Evolutionary conservation across 2,797 vertebrate species (phyloP).

Genomic region (Tauraco hartlaubi): DNA sequence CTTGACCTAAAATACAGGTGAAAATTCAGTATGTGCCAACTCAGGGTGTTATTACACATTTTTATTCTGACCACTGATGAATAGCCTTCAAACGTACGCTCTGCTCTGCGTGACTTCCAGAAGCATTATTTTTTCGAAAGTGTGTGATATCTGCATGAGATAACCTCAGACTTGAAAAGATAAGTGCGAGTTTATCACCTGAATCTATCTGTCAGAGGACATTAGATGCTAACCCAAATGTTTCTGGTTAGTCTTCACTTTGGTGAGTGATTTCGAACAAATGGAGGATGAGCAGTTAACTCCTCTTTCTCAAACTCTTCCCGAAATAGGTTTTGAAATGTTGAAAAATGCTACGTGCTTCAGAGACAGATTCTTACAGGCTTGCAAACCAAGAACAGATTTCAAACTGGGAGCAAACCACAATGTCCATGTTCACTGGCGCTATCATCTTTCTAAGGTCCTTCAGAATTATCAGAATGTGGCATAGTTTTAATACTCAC

Average conservation of each 20-base stretch:
- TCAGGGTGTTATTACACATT: background rate
- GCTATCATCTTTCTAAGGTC: background rate
- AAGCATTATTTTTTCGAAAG: background rate
- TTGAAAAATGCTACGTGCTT: background rate
- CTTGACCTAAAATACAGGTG: background rate
- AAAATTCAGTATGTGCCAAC: background rate
- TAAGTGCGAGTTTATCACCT: background rate
- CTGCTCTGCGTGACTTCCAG: background rate
- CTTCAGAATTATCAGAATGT: background rate
- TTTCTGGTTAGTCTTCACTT: background rate
- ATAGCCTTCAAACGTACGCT: background rate
- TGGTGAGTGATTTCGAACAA: slow-evolving; percentile 21
- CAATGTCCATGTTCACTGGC: background rate
- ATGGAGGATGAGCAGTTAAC: background rate
- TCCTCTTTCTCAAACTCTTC: background rate
- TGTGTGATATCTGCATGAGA: background rate
- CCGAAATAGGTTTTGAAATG: slow-evolving; percentile 6
- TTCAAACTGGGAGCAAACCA: background rate
- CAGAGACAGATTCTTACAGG: background rate
- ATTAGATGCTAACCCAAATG: background rate
- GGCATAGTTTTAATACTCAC: background rate
- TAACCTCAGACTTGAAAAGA: background rate
- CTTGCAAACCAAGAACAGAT: background rate
- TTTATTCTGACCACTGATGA: background rate
- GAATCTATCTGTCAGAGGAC: background rate